phyloP scores from a whole-genome alignment of 2,888 invertebrate genomes.

The Pinctada fucata region DNA sequence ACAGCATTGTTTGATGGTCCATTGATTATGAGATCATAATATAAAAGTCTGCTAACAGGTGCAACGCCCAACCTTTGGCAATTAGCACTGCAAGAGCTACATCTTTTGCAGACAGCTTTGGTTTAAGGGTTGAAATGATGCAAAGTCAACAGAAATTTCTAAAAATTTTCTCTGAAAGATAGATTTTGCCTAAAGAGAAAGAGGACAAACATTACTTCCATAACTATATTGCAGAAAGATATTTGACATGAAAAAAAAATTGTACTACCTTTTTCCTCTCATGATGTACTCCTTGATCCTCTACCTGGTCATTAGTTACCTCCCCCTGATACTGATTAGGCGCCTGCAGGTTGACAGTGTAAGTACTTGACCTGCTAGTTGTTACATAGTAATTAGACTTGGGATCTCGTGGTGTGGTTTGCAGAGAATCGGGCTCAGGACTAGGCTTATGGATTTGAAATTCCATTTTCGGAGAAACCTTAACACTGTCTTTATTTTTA shows the following conservation, averaged over 20 bases:
- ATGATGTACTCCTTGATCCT: conserved; percentile 49
- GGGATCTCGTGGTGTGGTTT: conserved; percentile 50
- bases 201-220: too few species aligned
- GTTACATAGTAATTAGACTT: conserved; percentile 40
- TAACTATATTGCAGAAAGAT: too few species aligned
- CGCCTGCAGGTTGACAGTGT: conserved; percentile 57
- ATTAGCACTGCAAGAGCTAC: too few species aligned
- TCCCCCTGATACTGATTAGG: conserved; percentile 41
- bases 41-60: too few species aligned
- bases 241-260: background rate
- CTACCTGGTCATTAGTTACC: background rate
- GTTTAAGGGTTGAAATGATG: too few species aligned
- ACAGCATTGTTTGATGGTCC: too few species aligned
- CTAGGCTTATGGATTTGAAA: conserved; percentile 33
- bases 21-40: too few species aligned
- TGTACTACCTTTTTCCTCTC: conserved; percentile 65
- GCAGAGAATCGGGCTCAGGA: conserved; percentile 43
- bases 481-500: conserved; percentile 58
- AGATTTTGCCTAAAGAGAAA: too few species aligned
- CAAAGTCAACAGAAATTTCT: too few species aligned
- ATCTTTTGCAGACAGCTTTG: too few species aligned
- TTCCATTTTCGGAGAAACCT: conserved; percentile 45
- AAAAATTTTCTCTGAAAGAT: too few species aligned
- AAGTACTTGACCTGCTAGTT: conserved; percentile 53
- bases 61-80: too few species aligned